Conservation (phyloP, 2,113 vertebrate genomes). For the Lathamus discolor region DNA sequence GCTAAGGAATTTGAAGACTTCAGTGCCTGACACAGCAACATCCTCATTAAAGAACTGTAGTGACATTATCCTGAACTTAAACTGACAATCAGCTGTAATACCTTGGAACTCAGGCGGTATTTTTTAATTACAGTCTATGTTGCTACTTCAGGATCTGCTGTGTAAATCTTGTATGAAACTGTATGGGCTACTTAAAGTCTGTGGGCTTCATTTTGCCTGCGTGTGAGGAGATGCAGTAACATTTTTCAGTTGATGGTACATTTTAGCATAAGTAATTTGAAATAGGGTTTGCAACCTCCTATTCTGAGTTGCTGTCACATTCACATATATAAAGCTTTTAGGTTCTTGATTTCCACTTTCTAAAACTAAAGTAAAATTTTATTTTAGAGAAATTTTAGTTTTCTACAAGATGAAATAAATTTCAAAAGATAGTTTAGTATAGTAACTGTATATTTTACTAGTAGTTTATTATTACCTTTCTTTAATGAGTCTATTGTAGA, state of each 20-base stretch:
- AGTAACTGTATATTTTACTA: neutral
- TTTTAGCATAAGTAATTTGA: neutral
- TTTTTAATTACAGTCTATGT: accelerated
- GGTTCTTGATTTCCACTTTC: neutral
- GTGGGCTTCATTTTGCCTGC: neutral
- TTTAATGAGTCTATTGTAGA: neutral
- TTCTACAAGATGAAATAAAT: neutral
- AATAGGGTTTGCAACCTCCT: neutral
- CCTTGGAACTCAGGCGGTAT: neutral
- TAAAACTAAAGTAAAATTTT: neutral
- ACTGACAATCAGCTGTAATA: neutral
- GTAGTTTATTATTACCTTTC: neutral
- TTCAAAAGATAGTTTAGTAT: neutral
- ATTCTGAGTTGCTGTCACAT: neutral
- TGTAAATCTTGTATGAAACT: neutral
- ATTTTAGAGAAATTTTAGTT: neutral
- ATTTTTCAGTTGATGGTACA: neutral
- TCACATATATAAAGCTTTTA: neutral
- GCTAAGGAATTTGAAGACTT: neutral
- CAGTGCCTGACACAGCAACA: neutral
- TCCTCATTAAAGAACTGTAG: neutral
- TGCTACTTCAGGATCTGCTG: neutral
- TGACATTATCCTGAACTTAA: neutral
- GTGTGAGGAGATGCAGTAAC: neutral
- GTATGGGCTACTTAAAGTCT: neutral